Base-by-base conservation (phyloP, 2,888 invertebrate species). In the Cephus nigrinus region DNA sequence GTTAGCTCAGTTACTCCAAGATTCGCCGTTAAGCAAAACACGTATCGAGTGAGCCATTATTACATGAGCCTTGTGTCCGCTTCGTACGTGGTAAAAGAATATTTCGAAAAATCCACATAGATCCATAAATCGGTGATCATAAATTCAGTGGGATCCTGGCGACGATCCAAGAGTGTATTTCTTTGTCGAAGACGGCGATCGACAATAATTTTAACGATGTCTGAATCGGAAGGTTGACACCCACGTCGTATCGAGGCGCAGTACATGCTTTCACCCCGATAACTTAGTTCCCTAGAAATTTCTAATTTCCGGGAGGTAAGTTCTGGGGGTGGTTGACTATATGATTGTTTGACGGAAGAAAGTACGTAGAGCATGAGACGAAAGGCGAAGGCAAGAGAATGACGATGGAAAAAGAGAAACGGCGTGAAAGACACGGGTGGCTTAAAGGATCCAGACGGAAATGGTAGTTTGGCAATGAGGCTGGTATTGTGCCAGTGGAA, bases 1-100 rank as follows among this genome's bases (percentile, higher is more conserved):
- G 82, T 86, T 86, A 83, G 83, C 84, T 85, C 80, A 84, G 82
- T 82, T 83, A 80, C 83, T 84, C 81, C 82, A 55, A 55, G 55
- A 55, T 55, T 23, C 55, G 2, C 23, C 23, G 23, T 55, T 55
- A 23, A 55, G 55, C 55, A 23, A 9, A 9, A 2, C 55, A 55
- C 55, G 5, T 40, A 40, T 15, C 40, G 5, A 40, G 15, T 15
- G 15, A 15, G 23, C 40, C 5, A 40, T 40, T 40, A 23, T 40
- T 40, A 0, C 5, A 2, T 40, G 0, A 40, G 0, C 23, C 5
- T 5, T 40, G 15, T 4, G 15, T 15, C 1, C 1, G 40, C 15
- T 40, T 40, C 5, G 40, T 5, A 40, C 15, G 55, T 23, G 5
- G 55, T 55, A 9, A 55, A 55, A 55, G 9, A 55, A 55, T 55